These are phyloP conservation scores for Tupiocoris notatus DNA, from an alignment of 2,888 invertebrate species.

Conservation along the genomic window DNA sequence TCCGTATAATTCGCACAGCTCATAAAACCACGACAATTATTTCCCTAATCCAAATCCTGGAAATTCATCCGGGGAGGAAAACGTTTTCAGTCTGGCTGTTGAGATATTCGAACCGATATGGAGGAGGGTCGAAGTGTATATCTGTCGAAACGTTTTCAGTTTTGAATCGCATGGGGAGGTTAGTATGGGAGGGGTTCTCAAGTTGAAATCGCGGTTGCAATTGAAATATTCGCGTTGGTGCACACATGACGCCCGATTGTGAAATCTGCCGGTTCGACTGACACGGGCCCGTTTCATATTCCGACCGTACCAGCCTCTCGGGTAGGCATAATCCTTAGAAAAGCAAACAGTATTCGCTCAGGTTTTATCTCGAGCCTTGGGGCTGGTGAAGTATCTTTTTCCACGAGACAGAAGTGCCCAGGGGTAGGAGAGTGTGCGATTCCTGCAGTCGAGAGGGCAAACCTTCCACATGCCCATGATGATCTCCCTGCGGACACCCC, in stretches of 20 bases:
- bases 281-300: background rate
- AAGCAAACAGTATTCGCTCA: slow-evolving; percentile 17
- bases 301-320: background rate
- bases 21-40: slow-evolving; percentile 42
- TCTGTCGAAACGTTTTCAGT: background rate
- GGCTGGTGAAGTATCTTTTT: background rate
- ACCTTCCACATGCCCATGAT: background rate
- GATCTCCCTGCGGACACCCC: background rate
- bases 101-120: background rate
- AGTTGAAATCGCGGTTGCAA: slow-evolving; percentile 20
- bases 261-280: slow-evolving; percentile 1
- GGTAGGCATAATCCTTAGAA: slow-evolving; percentile 23
- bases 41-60: slow-evolving; percentile 28
- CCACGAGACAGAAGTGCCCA: background rate
- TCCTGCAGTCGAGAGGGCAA: background rate
- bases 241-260: slow-evolving; percentile 29
- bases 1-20: slow-evolving; percentile 42
- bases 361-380: background rate
- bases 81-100: background rate
- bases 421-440: background rate
- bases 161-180: background rate
- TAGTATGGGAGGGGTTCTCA: background rate
- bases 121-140: background rate
- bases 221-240: slow-evolving; percentile 35
- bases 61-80: background rate